These are phyloP conservation scores for Acleris literana DNA, from an alignment of 2,888 invertebrate species.

Conservation along the genomic window DNA sequence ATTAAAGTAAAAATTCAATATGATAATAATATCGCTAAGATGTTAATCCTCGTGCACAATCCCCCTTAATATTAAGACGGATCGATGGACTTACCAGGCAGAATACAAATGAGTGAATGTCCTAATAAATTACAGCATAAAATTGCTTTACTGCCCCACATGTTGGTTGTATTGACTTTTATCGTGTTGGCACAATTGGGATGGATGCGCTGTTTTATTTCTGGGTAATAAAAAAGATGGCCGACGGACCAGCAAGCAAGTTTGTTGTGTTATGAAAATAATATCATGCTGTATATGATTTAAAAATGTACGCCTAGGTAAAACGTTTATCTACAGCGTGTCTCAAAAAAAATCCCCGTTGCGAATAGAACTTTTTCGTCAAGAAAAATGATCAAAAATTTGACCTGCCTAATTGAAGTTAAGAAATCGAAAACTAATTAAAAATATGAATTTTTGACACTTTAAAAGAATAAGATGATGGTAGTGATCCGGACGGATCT, in stretches of 20 bases:
- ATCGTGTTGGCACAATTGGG: slow-evolving; percentile 30
- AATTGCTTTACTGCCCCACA: slow-evolving; percentile 44
- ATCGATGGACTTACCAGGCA: slow-evolving; percentile 23
- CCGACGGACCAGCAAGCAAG: slow-evolving; percentile 7
- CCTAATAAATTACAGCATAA: slow-evolving; percentile 48
- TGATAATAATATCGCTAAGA: slow-evolving; percentile 1
- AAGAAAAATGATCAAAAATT: too few species aligned
- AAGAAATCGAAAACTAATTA: too few species aligned
- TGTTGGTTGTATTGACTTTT: slow-evolving; percentile 36
- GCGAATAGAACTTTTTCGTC: too few species aligned
- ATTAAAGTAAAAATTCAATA: neutral
- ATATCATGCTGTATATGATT: neutral
- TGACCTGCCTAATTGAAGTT: too few species aligned
- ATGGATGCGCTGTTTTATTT: slow-evolving; percentile 33
- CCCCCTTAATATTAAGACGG: slow-evolving; percentile 28
- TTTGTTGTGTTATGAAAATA: neutral
- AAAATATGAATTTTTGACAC: too few species aligned
- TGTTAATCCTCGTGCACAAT: slow-evolving; percentile 4
- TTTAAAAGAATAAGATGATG: too few species aligned
- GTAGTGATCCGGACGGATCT: too few species aligned
- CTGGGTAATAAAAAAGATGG: slow-evolving; percentile 29
- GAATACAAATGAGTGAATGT: slow-evolving; percentile 47
- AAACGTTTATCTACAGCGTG: too few species aligned
- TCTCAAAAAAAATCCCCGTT: neutral
- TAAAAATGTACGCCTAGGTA: neutral